Base-by-base conservation (phyloP, 2,888 invertebrate species). In the Hydraecia micacea region DNA sequence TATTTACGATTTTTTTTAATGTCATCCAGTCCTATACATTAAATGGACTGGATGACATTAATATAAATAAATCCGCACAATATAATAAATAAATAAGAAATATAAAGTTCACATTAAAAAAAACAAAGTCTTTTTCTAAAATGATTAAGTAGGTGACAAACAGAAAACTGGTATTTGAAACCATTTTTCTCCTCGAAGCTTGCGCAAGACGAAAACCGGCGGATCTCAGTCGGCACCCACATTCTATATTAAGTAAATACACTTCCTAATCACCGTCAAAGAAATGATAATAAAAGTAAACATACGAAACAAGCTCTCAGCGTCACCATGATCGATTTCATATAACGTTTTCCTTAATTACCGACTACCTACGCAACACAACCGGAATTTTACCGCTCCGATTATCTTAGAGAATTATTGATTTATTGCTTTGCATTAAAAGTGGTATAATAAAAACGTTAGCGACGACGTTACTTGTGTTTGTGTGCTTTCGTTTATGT, bases 371-470 rank as follows among this genome's bases (percentile, higher is more conserved):
- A 91, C 91, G 91, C 91, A 80, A 69, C 69, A 73, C 77, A 88
- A 90, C 92, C 89, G 88, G 92, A 90, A 79, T 84, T 80, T 80
- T 68, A 79, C 79, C 87, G 89, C 86, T 87, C 81, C 80, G 90
- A 90, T 90, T 90, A 89, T 90, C 89, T 90, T 79, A 87, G 84
- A 77, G 78, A 84, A 84, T 83, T 89, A 89, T 89, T 89, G 89
- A 89, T 89, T 90, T 90, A 89, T 89, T 88, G 81, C 90, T 83
- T 86, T 85, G 87, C 89, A 87, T 89, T 90, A 89, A 86, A 88
- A 78, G 74, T 76, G 76, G 88, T 82, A 85, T 88, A 89, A 89
- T 88, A 89, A 88, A 88, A 88, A 83, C 77, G 88, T 84, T 88
- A 83, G 83, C 71, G 78, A 79, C 80, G 72, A 80, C 70, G 74